phyloP scores from a whole-genome alignment of 2,113 vertebrate species.

The Prochilodus magdalenae region DNA sequence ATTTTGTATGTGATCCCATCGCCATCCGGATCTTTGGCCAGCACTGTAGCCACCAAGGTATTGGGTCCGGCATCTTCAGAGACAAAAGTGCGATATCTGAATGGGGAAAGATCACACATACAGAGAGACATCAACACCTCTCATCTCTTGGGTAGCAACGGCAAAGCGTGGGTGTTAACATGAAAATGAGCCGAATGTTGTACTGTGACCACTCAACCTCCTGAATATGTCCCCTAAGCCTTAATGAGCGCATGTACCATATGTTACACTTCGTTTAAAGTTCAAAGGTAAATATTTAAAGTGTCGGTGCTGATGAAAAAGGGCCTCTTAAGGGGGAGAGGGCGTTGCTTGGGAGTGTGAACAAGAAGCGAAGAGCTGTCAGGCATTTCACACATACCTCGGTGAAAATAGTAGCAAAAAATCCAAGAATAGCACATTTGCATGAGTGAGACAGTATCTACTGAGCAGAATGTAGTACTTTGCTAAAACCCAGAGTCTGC shows the following conservation, averaged over 20 bases:
- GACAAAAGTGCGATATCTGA: conserved; percentile 89
- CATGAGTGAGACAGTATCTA: neutral
- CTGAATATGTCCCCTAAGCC: neutral
- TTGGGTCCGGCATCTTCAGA: conserved; percentile 90
- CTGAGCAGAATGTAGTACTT: neutral
- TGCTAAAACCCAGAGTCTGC: too few relatives aligned
- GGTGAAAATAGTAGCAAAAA: neutral
- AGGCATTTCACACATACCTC: neutral
- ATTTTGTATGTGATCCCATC: conserved; percentile 86
- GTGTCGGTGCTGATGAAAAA: neutral
- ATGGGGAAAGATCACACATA: conserved; percentile 25
- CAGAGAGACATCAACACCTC: conserved; percentile 4
- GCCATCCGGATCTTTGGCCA: conserved; percentile 88
- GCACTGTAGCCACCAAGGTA: conserved; percentile 85
- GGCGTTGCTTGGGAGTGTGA: neutral
- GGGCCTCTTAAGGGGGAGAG: neutral
- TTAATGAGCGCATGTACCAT: conserved; percentile 1
- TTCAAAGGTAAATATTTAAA: neutral
- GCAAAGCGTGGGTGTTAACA: neutral
- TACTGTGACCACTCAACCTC: neutral
- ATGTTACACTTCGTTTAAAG: neutral
- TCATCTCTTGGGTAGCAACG: neutral
- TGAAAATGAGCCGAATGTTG: neutral
- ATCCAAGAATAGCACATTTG: neutral
- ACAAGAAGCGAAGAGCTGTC: neutral